Evolutionary conservation across 2,888 invertebrate genomes (phyloP), one percentile per base, ranked within the genome.

Genomic region (Corythucha ciliata): DNA sequence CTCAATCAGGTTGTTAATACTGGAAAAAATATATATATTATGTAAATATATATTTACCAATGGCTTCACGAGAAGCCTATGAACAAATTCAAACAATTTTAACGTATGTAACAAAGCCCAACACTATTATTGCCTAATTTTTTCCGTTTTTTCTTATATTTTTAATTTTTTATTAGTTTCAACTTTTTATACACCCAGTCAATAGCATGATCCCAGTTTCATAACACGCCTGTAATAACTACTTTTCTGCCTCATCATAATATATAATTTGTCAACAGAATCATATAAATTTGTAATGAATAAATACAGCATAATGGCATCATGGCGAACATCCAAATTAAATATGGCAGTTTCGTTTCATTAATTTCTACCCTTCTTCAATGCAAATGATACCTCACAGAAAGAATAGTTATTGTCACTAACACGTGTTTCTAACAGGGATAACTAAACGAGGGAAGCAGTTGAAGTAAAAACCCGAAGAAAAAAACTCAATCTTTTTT

Each of bases 351-450:
- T 57, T 56, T 50, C n/a, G n/a, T n/a, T n/a, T n/a, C n/a, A n/a
- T n/a, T n/a, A 24, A 39, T 52, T 49, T 53, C 46, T 50, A 56
- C 26, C 37, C 50, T 52, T 53, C 50, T 37, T 54, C 39, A 47
- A 53, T 50, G 47, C 53, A 49, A 48, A 44, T 50, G 37, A 48
- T 20, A 25, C 33, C 39, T 44, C 37, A 25, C 21, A 48, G 42
- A 41, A 48, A 26, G 37, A 54, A 51, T 40, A 45, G 51, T 57
- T 57, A 57, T 57, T 57, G 57, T 57, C 57, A 57, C 54, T 57
- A 57, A 57, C 50, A 51, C 48, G 51, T 56, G 57, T 57, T 55
- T 55, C 54, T 57, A 57, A 57, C 50, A 51, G 48, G 51, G 53
- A 48, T 39, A 48, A 37, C 24, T 33, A 37, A 48, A 37, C 18